Evolutionary conservation across 2,888 invertebrate genomes (phyloP), one percentile per base, ranked within the genome.

Genomic region (Acanthoscelides obtectus): DNA sequence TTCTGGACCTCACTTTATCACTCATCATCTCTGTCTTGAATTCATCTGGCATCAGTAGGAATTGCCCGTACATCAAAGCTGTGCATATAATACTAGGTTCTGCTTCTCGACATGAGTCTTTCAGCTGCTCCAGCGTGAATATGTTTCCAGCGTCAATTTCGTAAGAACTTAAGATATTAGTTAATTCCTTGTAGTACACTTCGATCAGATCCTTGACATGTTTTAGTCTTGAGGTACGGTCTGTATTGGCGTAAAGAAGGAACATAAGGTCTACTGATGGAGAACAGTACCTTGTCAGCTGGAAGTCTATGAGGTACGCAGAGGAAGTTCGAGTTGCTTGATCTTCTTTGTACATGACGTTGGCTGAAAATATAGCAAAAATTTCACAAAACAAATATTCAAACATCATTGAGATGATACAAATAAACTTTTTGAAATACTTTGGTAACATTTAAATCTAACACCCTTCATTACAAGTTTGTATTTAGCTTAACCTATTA

Each of bases 201-300:
- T 74, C 66, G 22, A 77, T 69, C 6, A 79, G 65, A 20, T 75
- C 71, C 20, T 76, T 64, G 63, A 75, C 66, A 67, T 77, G 72
- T 69, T 79, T 72, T 21, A 72, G 70, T 70, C 80, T 72, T 1
- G 71, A 73, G 21, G 45, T n/a, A 5, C 71, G 68, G 66, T 76
- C 72, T 17, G 77, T 77, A 22, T 75, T 77, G 8, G 77, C 66
- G 64, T 78, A 77, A 22, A 80, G 65, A n/a, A 80, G 69, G 22
- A 72, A 72, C 81, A 89, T 87, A 0, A 91, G 84, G 78, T 93
- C 93, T 64, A 90, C 85, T 22, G 89, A 88, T 0, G 90, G 89
- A 0, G 92, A 91, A 21, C 89, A 89, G 80, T 90, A 92, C 66
- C 81, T 73, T 20, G 78, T 76, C 2, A 77, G 72, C 76, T 83